A percentile compares a stretch with the other conserved stretches of the same genome.
These are phyloP conservation scores for Percopsis transmontana DNA, from an alignment of 2,113 vertebrate species.

Conservation along the genomic window DNA sequence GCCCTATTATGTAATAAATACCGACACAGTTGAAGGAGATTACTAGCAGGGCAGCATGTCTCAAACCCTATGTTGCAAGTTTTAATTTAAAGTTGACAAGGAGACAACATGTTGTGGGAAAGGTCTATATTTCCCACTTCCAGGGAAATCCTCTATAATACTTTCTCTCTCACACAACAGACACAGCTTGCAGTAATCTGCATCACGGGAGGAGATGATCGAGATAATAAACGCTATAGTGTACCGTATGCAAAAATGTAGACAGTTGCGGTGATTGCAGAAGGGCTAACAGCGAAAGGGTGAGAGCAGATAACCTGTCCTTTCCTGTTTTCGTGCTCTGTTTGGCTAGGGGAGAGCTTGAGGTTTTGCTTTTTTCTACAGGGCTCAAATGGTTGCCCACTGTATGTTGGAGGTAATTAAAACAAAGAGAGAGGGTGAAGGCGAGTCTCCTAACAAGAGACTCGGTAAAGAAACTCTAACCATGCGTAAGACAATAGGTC, in stretches of 20 bases:
- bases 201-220: constrained; percentile 45
- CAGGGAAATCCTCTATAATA: background rate
- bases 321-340: constrained; percentile 6
- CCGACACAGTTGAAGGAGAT: constrained; percentile 68
- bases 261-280: constrained; percentile 25
- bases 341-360: background rate
- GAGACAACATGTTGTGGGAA: background rate
- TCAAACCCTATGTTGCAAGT: constrained; percentile 63
- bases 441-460: constrained; percentile 6
- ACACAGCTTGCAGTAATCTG: constrained; percentile 39
- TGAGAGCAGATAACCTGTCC: constrained; percentile 21
- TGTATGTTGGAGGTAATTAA: constrained; percentile 34
- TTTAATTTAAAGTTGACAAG: constrained; percentile 43
- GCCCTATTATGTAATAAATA: constrained; percentile 73
- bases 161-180: background rate
- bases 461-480: constrained; percentile 61
- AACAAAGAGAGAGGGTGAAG: constrained; percentile 3
- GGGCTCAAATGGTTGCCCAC: constrained; percentile 13
- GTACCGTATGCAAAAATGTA: constrained; percentile 41
- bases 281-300: constrained; percentile 29
- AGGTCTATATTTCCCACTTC: background rate
- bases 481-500: no score
- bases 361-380: constrained; percentile 33
- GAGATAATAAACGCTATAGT: background rate
- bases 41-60: constrained; percentile 47